Evolutionary conservation across 2,888 invertebrate genomes (phyloP), one percentile per base, ranked within the genome.

Genomic region (Rhyacophila evoluta): DNA sequence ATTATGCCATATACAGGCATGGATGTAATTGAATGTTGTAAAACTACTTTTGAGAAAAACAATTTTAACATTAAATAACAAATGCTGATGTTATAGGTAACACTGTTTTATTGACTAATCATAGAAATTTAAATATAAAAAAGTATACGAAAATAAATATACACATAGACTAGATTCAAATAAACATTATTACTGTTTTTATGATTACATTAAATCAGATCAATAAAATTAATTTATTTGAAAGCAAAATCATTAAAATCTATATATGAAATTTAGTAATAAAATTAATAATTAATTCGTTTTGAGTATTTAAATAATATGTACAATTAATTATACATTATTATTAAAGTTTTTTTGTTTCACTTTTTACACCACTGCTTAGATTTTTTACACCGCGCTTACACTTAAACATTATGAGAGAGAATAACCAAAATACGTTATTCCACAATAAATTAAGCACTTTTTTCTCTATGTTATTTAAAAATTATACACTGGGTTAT

Each of bases 151-250:
- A 15, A 75, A 79, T 79, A 75, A 79, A 75, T 79, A 79, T 72
- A 79, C 68, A 75, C 28, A 69, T 79, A 70, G 79, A 79, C 79
- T 79, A 79, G 79, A 75, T 79, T 79, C 75, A 68, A 75, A 75
- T 72, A 79, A 79, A 79, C 79, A 67, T 36, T 72, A 67, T 79
- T 68, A 79, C 75, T 55, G 55, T 19, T 55, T 55, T 55, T 55
- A 55, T 55, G 55, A 55, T 55, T 78, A 73, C 55, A 55, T 73
- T 77, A 55, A 55, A 55, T 55, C 55, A 55, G 55, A 19, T 55
- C 55, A 55, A 55, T 55, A 55, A 55, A 55, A 55, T 39, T 55
- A 55, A 55, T 55, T 55, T 55, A 55, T 55, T 15, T 55, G 55
- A 55, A 55, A 55, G 55, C 19, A 55, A 55, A 55, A 55, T 55